Evolutionary conservation across 2,113 vertebrate genomes (phyloP).

Genomic region (Microtus oregoni): DNA sequence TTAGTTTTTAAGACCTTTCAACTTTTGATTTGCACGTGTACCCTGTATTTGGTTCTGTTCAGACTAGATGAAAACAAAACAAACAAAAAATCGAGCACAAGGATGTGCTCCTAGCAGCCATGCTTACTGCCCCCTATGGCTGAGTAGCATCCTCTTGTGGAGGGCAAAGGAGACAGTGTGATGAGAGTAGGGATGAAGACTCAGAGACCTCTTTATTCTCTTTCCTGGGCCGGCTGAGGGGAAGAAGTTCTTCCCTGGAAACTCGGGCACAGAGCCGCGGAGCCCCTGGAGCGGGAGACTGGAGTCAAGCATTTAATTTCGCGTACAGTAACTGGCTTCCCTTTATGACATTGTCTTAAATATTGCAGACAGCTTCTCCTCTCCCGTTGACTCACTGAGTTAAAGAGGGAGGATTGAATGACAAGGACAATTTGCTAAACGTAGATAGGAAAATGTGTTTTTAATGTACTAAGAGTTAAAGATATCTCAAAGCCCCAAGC

Average conservation of each 20-base stretch:
- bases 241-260: not conserved
- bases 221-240: not conserved
- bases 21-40: not conserved
- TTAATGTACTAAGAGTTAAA: conserved; percentile 23
- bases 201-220: not conserved
- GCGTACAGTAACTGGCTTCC: not conserved
- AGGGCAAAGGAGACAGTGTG: not conserved
- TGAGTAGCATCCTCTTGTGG: not conserved
- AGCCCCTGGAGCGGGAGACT: not conserved
- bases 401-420: not conserved
- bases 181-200: too few relatives aligned
- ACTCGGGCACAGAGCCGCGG: not conserved
- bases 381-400: conserved; percentile 33
- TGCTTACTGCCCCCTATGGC: not conserved
- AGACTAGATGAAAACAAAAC: not conserved
- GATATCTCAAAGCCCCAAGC: not conserved
- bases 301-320: not conserved
- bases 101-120: not conserved
- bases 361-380: not conserved
- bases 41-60: not conserved
- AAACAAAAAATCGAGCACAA: too few relatives aligned
- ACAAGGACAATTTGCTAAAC: conserved; percentile 45
- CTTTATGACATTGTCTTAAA: conserved; percentile 34
- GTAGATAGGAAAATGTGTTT: conserved; percentile 11
- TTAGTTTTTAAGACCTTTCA: not conserved